Base-by-base conservation (phyloP, 2,888 invertebrate genomes). In the Diogma glabrata region DNA sequence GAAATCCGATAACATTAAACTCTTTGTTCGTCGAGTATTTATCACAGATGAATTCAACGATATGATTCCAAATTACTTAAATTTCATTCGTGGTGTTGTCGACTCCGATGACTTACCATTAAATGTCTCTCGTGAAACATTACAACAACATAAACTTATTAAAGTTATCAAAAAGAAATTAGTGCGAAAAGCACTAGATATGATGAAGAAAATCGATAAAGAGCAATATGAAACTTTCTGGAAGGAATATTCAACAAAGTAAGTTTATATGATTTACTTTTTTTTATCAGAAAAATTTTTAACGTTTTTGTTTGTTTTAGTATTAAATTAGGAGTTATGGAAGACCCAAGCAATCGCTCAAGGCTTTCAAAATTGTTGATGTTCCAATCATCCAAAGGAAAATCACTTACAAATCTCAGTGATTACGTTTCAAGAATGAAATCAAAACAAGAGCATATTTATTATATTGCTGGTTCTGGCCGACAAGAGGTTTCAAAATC, bases 41-140 rank as follows among this genome's bases (percentile, higher is more conserved):
- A 99, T 99, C 72, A 97, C 97, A 8, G 97, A 99, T 70, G 94
- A 99, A 74, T 97, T 99, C 77, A 92, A 92, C 68, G 97, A 99
- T 67, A 92, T 99, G 86, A 91, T 99, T 87, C 97, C 99, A 57
- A 94, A 89, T 69, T 99, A 96, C 70, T 76, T 99, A 60, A 84
- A 81, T 59, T 99, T 99, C 70, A 82, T 99, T 54, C 84, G 88
- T 52, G 99, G 99, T 61, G 87, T 99, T 58, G 97, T 99, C 46
- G 99, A 99, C 74, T 95, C 94, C 10, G 99, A 99, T 71, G 99
- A 99, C 74, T 73, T 99, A 59, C 99, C 99, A 24, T 76, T 99
- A 59, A 99, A 99, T 70, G 97, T 99, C 24, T 93, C 93, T 1
- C 85, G 99, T 60, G 99, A 99, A 75, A 96, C 92, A 50, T 78